Percentiles rank a stretch among this genome's conserved stretches.
Evolutionary conservation across 2,888 invertebrate species (phyloP).

Genomic region (Byasa hedistus): DNA sequence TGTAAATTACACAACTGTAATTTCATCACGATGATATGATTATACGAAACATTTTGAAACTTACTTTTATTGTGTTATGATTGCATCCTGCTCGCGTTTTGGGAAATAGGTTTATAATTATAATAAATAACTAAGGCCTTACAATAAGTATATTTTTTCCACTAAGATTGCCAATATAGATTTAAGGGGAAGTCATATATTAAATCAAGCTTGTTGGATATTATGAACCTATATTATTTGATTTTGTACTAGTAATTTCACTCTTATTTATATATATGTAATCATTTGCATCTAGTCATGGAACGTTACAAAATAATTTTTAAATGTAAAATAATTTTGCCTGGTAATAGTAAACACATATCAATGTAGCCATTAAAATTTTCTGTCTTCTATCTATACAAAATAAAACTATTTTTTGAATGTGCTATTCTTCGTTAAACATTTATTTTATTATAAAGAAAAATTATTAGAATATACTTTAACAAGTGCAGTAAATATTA

Average conservation of each 20-base stretch:
- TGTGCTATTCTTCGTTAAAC: too few relatives aligned
- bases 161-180: background rate
- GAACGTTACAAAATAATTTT: background rate
- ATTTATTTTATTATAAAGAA: too few relatives aligned
- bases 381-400: too few relatives aligned
- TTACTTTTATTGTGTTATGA: background rate
- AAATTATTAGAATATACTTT: too few relatives aligned
- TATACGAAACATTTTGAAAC: background rate
- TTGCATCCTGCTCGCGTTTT: background rate
- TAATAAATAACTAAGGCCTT: background rate
- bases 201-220: background rate
- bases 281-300: background rate
- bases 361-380: too few relatives aligned
- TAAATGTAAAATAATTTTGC: background rate
- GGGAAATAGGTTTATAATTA: background rate
- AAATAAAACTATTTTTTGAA: too few relatives aligned
- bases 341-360: too few relatives aligned
- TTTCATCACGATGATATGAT: background rate
- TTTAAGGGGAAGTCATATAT: background rate
- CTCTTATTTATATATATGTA: background rate
- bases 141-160: background rate
- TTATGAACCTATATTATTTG: slow-evolving; percentile 2
- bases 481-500: too few relatives aligned
- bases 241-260: background rate
- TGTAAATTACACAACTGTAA: background rate